Evolutionary conservation across 2,888 invertebrate genomes (phyloP).

Genomic region (Helobdella robusta): DNA sequence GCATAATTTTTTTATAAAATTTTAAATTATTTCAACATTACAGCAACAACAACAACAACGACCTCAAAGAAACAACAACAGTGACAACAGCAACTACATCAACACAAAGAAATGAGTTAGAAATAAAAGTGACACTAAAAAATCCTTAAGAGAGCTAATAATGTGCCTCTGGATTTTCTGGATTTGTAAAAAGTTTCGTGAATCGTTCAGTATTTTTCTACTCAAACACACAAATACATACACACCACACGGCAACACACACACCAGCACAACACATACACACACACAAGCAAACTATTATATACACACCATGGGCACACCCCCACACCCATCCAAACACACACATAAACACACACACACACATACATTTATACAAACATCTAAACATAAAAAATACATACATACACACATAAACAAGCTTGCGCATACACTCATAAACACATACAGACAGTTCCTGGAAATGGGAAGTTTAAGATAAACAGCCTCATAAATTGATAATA

Average conservation of each 20-base stretch:
- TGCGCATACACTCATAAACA: neutral
- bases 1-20: no score
- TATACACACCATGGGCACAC: neutral
- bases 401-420: neutral
- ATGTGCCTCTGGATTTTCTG: no score
- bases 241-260: neutral
- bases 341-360: neutral
- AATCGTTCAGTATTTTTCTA: no score
- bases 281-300: neutral
- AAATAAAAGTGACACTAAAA: no score
- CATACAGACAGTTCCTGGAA: neutral
- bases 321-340: neutral
- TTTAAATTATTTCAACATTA: no score
- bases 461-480: neutral
- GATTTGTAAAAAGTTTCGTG: no score
- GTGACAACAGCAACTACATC: no score
- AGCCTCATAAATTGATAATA: neutral
- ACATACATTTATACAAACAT: neutral
- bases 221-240: neutral
- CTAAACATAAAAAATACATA: neutral
- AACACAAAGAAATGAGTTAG: no score
- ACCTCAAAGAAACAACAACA: no score
- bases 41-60: no score
- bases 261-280: slow-evolving; percentile 2
- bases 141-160: no score